Conservation (phyloP, 2,113 vertebrate genomes). For the Zonotrichia leucophrys region DNA sequence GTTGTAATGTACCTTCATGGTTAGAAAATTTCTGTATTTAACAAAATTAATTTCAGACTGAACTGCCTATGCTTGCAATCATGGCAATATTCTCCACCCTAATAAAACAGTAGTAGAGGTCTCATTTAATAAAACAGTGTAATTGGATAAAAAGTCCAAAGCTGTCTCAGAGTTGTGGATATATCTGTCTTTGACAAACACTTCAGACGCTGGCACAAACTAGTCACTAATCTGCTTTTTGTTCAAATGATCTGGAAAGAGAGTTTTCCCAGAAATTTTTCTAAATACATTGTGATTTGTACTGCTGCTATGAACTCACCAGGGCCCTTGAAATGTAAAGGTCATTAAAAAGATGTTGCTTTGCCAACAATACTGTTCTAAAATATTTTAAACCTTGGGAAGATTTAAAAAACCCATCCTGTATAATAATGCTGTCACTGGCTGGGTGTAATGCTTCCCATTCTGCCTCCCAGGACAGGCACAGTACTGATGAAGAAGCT, state of each 20-base stretch:
- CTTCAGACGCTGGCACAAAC: background rate
- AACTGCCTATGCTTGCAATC: background rate
- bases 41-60: background rate
- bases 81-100: background rate
- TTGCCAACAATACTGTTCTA: background rate
- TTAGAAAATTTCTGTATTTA: background rate
- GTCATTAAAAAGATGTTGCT: background rate
- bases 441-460: background rate
- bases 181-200: background rate
- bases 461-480: background rate
- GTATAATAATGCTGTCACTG: background rate
- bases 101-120: background rate
- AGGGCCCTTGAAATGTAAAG: background rate
- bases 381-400: background rate
- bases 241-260: background rate
- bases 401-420: background rate
- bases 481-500: background rate
- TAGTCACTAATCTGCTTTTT: background rate
- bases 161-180: background rate
- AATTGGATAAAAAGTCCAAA: background rate
- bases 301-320: background rate
- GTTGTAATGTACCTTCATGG: background rate
- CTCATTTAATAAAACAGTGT: background rate
- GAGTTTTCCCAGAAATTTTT: background rate
- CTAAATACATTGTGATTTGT: background rate